Percentiles rank a stretch among this genome's conserved stretches.
These are phyloP conservation scores for Lochmaea crataegi DNA, from an alignment of 2,888 invertebrate genomes.

Conservation along the genomic window DNA sequence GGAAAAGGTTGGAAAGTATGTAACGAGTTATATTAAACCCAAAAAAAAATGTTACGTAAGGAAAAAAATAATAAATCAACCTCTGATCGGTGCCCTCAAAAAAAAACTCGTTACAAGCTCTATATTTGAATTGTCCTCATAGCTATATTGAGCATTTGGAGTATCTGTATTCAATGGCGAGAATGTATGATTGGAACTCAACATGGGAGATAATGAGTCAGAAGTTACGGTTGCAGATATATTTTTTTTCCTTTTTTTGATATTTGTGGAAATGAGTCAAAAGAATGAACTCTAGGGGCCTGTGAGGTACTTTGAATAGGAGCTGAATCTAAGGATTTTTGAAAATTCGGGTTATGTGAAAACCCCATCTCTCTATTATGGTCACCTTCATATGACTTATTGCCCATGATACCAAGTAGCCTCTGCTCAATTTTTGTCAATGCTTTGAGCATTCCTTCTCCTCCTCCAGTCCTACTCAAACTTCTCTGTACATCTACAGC, in stretches of 20 bases:
- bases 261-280: neutral
- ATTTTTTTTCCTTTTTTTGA: neutral
- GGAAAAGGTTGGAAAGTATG: too few species aligned
- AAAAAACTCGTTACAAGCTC: too few species aligned
- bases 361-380: conserved; percentile 15
- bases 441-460: neutral
- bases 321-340: conserved; percentile 13
- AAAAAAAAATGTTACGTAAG: too few species aligned
- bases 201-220: conserved; percentile 12
- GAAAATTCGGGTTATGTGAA: conserved; percentile 5
- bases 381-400: conserved; percentile 16
- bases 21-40: too few species aligned
- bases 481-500: neutral
- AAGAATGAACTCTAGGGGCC: conserved; percentile 12
- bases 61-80: too few species aligned
- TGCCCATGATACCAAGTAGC: conserved; percentile 13
- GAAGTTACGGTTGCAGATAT: neutral
- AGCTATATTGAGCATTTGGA: conserved; percentile 11
- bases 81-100: too few species aligned
- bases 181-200: conserved; percentile 1
- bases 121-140: conserved; percentile 8
- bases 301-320: conserved; percentile 8
- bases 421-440: conserved; percentile 16
- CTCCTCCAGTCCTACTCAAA: too few species aligned
- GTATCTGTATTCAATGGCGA: conserved; percentile 14